A percentile compares a stretch with the other conserved stretches of the same genome.
phyloP scores from a whole-genome alignment of 2,113 vertebrate genomes.

The Nyctibius bracteatus region DNA sequence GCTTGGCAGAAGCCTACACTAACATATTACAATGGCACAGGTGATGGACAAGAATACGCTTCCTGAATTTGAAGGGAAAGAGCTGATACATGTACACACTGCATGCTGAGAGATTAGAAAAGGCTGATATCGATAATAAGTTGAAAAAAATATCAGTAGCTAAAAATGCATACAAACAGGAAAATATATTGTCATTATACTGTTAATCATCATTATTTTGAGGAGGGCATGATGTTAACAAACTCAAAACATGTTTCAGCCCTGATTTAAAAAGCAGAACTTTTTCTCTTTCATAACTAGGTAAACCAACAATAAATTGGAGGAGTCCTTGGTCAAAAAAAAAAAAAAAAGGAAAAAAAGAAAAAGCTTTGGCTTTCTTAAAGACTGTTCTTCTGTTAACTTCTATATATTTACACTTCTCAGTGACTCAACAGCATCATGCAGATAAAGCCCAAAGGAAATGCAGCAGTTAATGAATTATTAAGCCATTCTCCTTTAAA shows the following conservation, averaged over 20 bases:
- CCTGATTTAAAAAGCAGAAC: neutral
- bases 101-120: neutral
- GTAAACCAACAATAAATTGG: conserved; percentile 12
- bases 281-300: neutral
- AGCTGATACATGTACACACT: neutral
- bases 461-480: conserved; percentile 71
- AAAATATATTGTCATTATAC: neutral
- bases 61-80: neutral
- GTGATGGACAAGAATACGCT: neutral
- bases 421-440: conserved; percentile 49
- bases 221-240: neutral
- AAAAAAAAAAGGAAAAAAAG: neutral
- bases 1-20: conserved; percentile 16
- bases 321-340: neutral
- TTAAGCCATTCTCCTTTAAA: conserved; percentile 55
- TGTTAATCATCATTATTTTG: neutral
- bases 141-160: neutral
- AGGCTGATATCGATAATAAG: neutral
- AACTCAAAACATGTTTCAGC: neutral
- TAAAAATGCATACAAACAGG: neutral
- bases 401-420: conserved; percentile 43
- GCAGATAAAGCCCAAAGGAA: conserved; percentile 68
- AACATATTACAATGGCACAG: neutral
- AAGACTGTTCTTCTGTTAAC: conserved; percentile 17
- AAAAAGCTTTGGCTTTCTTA: neutral